Base-by-base conservation (phyloP, 2,888 invertebrate genomes). In the Mythimna loreyi region DNA sequence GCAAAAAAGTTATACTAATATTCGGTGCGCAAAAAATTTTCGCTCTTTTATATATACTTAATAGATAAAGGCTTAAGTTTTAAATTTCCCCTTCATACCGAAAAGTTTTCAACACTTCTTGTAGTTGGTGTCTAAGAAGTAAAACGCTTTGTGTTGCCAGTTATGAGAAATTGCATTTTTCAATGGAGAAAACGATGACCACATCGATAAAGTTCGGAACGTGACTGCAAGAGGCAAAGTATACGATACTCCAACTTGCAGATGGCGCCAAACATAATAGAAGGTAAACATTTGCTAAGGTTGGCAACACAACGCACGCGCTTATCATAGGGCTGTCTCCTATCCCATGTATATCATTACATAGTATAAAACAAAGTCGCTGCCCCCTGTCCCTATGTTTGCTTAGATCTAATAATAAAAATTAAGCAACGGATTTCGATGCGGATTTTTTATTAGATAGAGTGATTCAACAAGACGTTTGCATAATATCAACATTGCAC, bases 261-360 rank as follows among this genome's bases (percentile, higher is more conserved):
- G 81, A 84, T 82, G 81, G 83, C 85, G 85, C 83, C 78, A 87
- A 85, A 89, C 89, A 90, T 92, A 92, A 93, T 92, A 90, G 88
- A 92, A 89, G 86, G 87, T 86, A 93, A 93, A 93, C 88, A 92
- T 91, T 92, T 88, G 88, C 88, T 77, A 84, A 75, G 84, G 86
- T 84, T 83, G 82, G 83, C 85, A 85, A 68, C 67, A 72, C 69
- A 78, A 72, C 64, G 56, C 60, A 72, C 57, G 56, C 53, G 75
- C 77, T 65, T 61, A 64, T 59, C 9, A 7, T 62, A 82, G 82
- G 83, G 83, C 19, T 72, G 72, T n/a, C 7, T 5, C n/a, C 43
- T 45, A n/a, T 2, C 4, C n/a, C n/a, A 2, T 2, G 6, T 43
- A 19, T n/a, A n/a, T n/a, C n/a, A n/a, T n/a, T n/a, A n/a, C n/a